Evolutionary conservation across 2,888 invertebrate species (phyloP), one percentile per base, ranked within the genome.

Genomic region (Lacanobia wlatinum): DNA sequence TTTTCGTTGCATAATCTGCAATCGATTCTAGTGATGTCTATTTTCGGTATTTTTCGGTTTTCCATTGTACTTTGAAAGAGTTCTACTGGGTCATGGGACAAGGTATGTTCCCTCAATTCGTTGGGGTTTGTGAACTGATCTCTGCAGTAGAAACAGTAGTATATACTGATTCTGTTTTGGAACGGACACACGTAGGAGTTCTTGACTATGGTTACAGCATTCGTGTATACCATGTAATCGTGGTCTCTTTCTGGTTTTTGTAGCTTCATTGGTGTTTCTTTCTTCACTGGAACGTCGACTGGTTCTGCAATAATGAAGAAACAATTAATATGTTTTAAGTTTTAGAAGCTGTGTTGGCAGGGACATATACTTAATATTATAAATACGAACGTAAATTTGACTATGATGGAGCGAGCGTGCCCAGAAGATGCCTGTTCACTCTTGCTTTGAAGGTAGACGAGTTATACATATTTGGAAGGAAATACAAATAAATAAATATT

Each of bases 111-210:
- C 12, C 95, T 80, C 0, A 96, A 70, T 70, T 96, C 95, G 0
- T 80, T 88, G 0, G 96, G 95, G 52, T 95, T 94, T 0, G 94
- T 94, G 84, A 95, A 96, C 18, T 95, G 95, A 18, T 94, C 94
- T 23, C 92, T 88, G 75, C 96, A 96, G 52, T 96, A 96, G 34
- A 91, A 94, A 64, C 96, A 96, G 52, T 95, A 96, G 70, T 95
- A 95, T 64, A 94, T 94, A 68, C 94, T 95, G 40, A 94, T 81
- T 50, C 81, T 23, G 10, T 81, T 81, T 4, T 82, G 82, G 21
- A 81, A 81, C 0, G 96, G 96, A 56, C 94, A 95, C 9, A 95
- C 93, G 28, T 90, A 96, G 0, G 95, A 95, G 58, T 93, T 89
- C 46, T 93, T 89, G 0, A 94, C 92, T 38, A 96, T 93, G 0